Evolutionary conservation across 2,888 invertebrate species (phyloP).

Genomic region (Thymelicus lineola): DNA sequence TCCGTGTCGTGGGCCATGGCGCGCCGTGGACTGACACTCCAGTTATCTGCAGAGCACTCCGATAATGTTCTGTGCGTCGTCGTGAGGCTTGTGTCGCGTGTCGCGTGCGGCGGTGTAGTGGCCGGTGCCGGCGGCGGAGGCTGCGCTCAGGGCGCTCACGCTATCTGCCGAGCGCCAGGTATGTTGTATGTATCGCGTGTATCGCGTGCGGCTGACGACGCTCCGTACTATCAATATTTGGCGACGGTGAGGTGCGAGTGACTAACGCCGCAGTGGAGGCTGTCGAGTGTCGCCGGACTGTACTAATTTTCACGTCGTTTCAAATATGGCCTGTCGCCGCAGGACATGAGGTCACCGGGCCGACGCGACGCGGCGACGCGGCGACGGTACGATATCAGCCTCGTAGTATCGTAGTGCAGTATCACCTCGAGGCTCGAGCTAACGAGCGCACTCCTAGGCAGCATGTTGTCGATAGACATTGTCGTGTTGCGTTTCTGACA

Average conservation of each 20-base stretch:
- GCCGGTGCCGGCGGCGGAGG: not conserved
- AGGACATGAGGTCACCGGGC: slow-evolving; percentile 29
- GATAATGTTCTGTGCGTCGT: not conserved
- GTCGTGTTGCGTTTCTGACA: no score
- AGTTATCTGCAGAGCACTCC: not conserved
- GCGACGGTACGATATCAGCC: no score
- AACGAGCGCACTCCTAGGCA: no score
- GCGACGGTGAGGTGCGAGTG: no score
- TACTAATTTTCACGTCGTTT: slow-evolving; percentile 24
- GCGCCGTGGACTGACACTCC: not conserved
- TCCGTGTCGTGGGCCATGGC: slow-evolving; percentile 6
- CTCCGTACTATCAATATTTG: no score
- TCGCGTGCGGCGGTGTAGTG: not conserved
- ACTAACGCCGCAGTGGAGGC: slow-evolving; percentile 4
- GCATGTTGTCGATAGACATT: no score
- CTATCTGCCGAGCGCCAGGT: no score
- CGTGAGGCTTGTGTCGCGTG: no score
- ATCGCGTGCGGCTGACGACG: not conserved
- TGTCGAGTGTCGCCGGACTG: not conserved
- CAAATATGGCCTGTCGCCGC: slow-evolving; percentile 21
- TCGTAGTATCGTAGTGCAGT: no score
- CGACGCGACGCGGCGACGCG: no score
- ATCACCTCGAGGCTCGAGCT: no score
- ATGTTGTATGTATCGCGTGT: no score
- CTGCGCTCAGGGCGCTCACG: not conserved